phyloP scores from a whole-genome alignment of 2,113 vertebrate genomes.

The Bubo scandiacus region DNA sequence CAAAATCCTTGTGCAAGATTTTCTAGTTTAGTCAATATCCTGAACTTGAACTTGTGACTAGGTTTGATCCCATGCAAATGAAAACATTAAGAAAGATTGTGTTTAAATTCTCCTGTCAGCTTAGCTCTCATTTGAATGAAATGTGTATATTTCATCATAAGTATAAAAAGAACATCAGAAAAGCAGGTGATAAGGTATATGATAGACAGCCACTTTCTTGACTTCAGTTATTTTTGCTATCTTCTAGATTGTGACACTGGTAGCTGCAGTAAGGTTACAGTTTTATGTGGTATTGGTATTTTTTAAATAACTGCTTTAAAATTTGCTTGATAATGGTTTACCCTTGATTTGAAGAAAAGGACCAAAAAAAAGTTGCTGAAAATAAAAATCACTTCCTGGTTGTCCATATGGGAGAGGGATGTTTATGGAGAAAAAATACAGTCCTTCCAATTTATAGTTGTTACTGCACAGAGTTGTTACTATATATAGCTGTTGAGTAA shows the following conservation, averaged over 20 bases:
- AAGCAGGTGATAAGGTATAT: background rate
- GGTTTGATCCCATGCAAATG: background rate
- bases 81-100: background rate
- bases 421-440: background rate
- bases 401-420: background rate
- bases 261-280: background rate
- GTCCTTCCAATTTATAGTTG: background rate
- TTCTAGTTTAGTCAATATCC: background rate
- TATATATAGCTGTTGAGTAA: background rate
- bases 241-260: background rate
- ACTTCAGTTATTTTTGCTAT: background rate
- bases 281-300: background rate
- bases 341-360: background rate
- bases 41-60: background rate
- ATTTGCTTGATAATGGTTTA: background rate
- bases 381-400: background rate
- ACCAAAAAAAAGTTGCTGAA: background rate
- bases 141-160: accelerated
- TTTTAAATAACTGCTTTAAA: background rate
- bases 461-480: background rate
- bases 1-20: background rate
- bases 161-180: background rate
- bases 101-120: background rate
- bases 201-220: background rate
- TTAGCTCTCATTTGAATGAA: background rate